Evolutionary conservation across 2,113 vertebrate genomes (phyloP).

Genomic region (Neogale vison): DNA sequence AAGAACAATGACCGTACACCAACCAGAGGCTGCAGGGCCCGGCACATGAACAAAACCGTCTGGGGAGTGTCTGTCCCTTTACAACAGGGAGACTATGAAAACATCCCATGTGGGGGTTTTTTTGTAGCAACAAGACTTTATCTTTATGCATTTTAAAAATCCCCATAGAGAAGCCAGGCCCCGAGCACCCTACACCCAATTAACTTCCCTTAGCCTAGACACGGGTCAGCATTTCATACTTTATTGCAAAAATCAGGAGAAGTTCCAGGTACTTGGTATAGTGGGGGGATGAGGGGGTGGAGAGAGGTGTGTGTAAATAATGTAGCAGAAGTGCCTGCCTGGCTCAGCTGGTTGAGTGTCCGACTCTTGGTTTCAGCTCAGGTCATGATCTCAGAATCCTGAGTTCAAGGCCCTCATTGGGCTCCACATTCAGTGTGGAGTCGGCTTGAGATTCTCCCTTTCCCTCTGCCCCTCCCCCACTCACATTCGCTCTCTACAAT

Average conservation of each 20-base stretch:
- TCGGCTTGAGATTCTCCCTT: neutral
- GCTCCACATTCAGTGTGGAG: neutral
- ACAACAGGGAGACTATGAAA: neutral
- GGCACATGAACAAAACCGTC: neutral
- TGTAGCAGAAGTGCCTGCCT: rapidly evolving
- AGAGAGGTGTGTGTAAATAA: neutral
- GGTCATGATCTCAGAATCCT: neutral
- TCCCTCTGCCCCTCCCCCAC: neutral
- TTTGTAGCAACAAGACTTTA: neutral
- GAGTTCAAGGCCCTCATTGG: neutral
- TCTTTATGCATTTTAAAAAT: constrained; percentile 12
- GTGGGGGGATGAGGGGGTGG: rapidly evolving
- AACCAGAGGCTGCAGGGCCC: neutral
- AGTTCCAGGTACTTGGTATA: too few relatives aligned
- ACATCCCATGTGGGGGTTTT: neutral
- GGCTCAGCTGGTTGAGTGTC: neutral
- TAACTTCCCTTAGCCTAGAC: neutral
- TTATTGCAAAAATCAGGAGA: neutral
- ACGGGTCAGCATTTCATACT: neutral
- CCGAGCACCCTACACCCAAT: neutral
- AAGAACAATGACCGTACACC: neutral
- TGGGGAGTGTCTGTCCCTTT: rapidly evolving
- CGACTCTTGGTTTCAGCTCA: neutral
- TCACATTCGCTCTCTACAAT: neutral
- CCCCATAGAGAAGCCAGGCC: neutral